A percentile compares a stretch with the other conserved stretches of the same genome.
phyloP scores from a whole-genome alignment of 2,113 vertebrate genomes.

The Nibea coibor region DNA sequence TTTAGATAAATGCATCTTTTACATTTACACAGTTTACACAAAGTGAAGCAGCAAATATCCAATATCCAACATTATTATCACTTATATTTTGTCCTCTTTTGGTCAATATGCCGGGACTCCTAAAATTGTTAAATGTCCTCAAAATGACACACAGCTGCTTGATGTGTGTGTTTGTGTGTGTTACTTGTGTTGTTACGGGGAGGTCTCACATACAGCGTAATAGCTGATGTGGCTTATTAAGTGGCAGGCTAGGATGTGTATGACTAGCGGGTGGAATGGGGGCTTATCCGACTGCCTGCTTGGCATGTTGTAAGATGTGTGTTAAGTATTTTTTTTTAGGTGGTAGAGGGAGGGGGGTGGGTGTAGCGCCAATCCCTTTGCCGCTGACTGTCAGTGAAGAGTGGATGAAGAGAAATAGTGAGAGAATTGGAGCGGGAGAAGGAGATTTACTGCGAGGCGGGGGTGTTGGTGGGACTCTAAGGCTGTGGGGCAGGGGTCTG shows the following conservation, averaged over 20 bases:
- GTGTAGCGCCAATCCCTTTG: slow-evolving; percentile 75
- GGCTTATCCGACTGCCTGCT: slow-evolving; percentile 64
- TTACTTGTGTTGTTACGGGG: background rate
- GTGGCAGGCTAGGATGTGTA: slow-evolving; percentile 83
- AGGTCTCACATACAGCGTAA: slow-evolving; percentile 14
- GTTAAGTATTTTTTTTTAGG: slow-evolving; percentile 74
- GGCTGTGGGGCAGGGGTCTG: slow-evolving; percentile 75
- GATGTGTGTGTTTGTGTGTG: slow-evolving; percentile 27
- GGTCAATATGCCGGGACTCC: background rate
- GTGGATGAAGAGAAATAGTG: slow-evolving; percentile 58
- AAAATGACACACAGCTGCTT: background rate
- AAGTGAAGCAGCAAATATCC: background rate
- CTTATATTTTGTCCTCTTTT: background rate
- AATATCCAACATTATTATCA: background rate
- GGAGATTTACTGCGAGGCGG: slow-evolving; percentile 87
- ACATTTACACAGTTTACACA: background rate
- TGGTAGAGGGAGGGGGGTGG: slow-evolving; percentile 48
- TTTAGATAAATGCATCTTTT: slow-evolving; percentile 13
- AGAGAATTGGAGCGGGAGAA: slow-evolving; percentile 43
- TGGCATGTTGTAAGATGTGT: slow-evolving; percentile 80
- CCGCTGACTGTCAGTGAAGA: slow-evolving; percentile 84
- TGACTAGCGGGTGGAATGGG: slow-evolving; percentile 23
- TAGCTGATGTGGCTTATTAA: slow-evolving; percentile 89
- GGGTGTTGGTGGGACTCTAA: slow-evolving; percentile 27
- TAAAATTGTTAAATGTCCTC: background rate